phyloP scores from a whole-genome alignment of 2,888 invertebrate genomes.

The Philaethria dido region DNA sequence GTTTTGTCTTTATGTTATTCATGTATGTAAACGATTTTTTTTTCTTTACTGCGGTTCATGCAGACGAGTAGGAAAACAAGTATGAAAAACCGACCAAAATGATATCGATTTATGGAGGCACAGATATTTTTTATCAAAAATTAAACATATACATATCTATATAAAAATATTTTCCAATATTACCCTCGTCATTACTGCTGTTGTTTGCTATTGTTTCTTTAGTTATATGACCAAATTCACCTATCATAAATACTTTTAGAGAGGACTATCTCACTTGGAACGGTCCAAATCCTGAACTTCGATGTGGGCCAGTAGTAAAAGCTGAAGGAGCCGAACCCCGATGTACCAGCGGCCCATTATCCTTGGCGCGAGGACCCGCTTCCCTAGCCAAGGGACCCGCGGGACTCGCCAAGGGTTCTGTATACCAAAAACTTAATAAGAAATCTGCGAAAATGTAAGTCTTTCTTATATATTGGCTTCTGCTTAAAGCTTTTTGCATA shows the following conservation, averaged over 20 bases:
- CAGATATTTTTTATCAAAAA: neutral
- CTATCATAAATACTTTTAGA: too few species aligned
- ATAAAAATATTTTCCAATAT: too few species aligned
- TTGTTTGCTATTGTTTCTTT: too few species aligned
- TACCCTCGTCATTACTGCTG: too few species aligned
- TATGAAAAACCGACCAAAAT: too few species aligned
- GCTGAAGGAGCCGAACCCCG: slow-evolving; percentile 76
- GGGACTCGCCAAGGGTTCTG: slow-evolving; percentile 90
- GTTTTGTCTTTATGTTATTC: too few species aligned
- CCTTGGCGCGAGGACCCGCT: slow-evolving; percentile 49
- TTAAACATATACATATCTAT: slow-evolving; percentile 25
- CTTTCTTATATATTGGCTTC: neutral
- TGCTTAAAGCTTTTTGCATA: neutral
- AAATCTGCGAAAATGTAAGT: slow-evolving; percentile 72
- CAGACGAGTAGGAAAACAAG: too few species aligned
- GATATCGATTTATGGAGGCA: too few species aligned
- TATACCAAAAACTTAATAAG: slow-evolving; percentile 87
- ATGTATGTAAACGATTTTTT: too few species aligned
- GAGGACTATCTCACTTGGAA: slow-evolving; percentile 93
- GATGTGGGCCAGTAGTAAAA: slow-evolving; percentile 83
- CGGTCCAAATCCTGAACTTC: slow-evolving; percentile 88
- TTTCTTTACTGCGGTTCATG: too few species aligned
- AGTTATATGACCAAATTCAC: too few species aligned
- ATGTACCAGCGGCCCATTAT: slow-evolving; percentile 56
- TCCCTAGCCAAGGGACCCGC: slow-evolving; percentile 76